Evolutionary conservation across 2,797 vertebrate genomes (phyloP), one percentile per base, ranked within the genome.

Genomic region (Miichthys miiuy): DNA sequence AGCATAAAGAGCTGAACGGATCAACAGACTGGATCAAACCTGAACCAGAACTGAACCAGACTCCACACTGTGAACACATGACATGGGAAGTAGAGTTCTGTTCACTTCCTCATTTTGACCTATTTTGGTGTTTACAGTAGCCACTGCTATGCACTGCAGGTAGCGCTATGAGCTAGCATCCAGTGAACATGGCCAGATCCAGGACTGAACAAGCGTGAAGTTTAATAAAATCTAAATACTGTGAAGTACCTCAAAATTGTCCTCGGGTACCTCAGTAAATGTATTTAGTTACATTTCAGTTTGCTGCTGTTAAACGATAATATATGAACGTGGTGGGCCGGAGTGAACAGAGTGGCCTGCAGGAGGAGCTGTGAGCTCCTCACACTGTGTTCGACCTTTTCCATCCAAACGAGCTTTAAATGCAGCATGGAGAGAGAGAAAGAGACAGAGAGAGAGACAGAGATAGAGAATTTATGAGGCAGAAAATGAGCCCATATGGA

Each of bases 401-500:
- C 67, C 79, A 63, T 77, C 65, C 56, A 44, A 18, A 78, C 6
- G 56, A 78, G 71, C 74, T 75, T 51, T 13, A 27, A 64, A 12
- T 44, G 54, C 18, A 25, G 21, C 5, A 57, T 41, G 63, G 11
- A 63, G 62, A 23, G 10, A 5, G 30, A 30, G 6, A 30, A 1
- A 30, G 30, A 30, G 30, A 30, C 5, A 30, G 30, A 30, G 30
- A 30, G 30, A 30, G 30, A 38, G 2, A 9, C 1, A 38, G 34
- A 38, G 21, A 71, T 75, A 65, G 66, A 7, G 34, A 34, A 34
- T 68, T 72, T 11, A 82, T 66, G 75, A 81, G 68, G 79, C 75
- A 30, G 68, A 64, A 81, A 70, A 73, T 73, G 54, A 69, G 76
- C 38, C 71, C 70, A 1, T 51, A 75, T 75, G 83, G 62, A 71